A percentile compares a stretch with the other conserved stretches of the same genome.
phyloP scores from a whole-genome alignment of 2,797 vertebrate species.

The Australoheros facetus region DNA sequence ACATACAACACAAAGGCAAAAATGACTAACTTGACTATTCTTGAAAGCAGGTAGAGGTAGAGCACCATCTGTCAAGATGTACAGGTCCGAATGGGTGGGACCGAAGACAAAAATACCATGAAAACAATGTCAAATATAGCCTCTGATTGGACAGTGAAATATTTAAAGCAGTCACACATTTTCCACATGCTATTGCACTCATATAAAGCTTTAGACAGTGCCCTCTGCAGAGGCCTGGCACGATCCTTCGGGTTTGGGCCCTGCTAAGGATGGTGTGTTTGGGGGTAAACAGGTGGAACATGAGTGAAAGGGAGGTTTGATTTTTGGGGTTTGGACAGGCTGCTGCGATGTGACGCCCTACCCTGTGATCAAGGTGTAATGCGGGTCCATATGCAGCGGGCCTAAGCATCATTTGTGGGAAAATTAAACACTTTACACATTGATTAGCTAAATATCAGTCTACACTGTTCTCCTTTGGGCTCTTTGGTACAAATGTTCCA shows the following conservation, averaged over 20 bases:
- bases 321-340: constrained; percentile 62
- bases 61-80: constrained; percentile 88
- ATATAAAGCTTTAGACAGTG: constrained; percentile 79
- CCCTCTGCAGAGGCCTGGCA: constrained; percentile 75
- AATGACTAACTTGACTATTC: constrained; percentile 74
- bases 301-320: constrained; percentile 12
- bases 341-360: constrained; percentile 47
- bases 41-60: constrained; percentile 91
- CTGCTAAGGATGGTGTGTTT: constrained; percentile 48
- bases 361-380: constrained; percentile 49
- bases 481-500: constrained; percentile 42
- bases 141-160: constrained; percentile 66
- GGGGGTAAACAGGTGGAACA: not conserved
- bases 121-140: constrained; percentile 62
- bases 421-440: constrained; percentile 58
- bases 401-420: constrained; percentile 41
- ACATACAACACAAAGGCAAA: constrained; percentile 87
- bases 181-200: constrained; percentile 87
- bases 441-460: constrained; percentile 68
- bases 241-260: constrained; percentile 78
- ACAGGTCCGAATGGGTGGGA: constrained; percentile 76
- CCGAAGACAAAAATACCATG: constrained; percentile 75
- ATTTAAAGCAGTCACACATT: constrained; percentile 75
- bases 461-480: constrained; percentile 65
- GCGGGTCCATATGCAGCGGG: constrained; percentile 57